phyloP scores from a whole-genome alignment of 1,140 invertebrate genomes.

The Ceratina calcarata region DNA sequence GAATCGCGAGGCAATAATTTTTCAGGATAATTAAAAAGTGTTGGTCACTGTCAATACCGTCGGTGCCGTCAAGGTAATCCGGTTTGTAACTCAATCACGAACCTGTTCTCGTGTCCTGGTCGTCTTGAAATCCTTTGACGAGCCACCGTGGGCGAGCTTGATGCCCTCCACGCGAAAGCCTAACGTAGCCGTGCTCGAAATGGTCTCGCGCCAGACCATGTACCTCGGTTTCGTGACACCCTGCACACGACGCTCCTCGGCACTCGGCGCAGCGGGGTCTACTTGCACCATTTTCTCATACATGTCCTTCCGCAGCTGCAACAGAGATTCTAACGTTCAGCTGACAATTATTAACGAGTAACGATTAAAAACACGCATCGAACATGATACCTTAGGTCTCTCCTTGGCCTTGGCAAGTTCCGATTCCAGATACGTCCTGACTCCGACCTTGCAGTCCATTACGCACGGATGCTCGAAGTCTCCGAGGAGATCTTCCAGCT shows the following conservation, averaged over 20 bases:
- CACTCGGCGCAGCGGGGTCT: constrained; percentile 92
- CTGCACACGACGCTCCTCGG: constrained; percentile 92
- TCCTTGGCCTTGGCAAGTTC: constrained; percentile 96
- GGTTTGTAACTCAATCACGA: not conserved
- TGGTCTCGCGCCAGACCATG: constrained; percentile 98
- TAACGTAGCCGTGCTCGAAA: constrained; percentile 96
- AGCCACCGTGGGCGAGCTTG: constrained; percentile 91
- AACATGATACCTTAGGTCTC: constrained; percentile 88
- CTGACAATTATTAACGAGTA: too few relatives aligned
- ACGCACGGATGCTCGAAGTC: constrained; percentile 95
- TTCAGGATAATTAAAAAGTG: too few relatives aligned
- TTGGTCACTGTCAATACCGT: too few relatives aligned
- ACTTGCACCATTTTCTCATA: constrained; percentile 99
- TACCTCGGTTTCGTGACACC: constrained; percentile 97
- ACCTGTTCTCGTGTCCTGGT: constrained; percentile 90
- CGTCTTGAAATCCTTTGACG: constrained; percentile 98
- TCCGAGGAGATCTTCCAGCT: constrained; percentile 94
- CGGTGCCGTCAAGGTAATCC: not conserved
- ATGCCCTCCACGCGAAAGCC: constrained; percentile 98
- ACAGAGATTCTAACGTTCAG: not conserved
- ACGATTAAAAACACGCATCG: too few relatives aligned
- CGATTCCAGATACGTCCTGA: constrained; percentile 96
- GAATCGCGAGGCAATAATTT: not conserved
- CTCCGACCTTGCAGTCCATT: constrained; percentile 98
- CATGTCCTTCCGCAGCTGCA: constrained; percentile 88